Conservation (phyloP, 2,113 vertebrate genomes). For the Odocoileus virginianus region DNA sequence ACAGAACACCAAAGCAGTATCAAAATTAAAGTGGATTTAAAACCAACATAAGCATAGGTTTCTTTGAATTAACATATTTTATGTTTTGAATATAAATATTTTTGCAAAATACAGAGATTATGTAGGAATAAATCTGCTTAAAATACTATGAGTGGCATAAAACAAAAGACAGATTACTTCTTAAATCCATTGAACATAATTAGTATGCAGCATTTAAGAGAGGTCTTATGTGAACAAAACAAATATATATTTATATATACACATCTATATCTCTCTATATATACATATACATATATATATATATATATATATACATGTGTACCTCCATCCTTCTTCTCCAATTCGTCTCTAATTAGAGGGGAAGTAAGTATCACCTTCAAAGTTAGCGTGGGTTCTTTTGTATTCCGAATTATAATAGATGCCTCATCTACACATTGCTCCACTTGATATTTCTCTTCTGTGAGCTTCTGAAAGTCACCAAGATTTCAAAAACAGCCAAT, state of each 20-base stretch:
- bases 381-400: conserved; percentile 92
- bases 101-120: conserved; percentile 33
- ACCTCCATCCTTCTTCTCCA: conserved; percentile 89
- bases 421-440: conserved; percentile 90
- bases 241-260: conserved; percentile 54
- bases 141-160: not conserved
- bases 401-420: conserved; percentile 91
- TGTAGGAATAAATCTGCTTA: conserved; percentile 19
- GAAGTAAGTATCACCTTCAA: conserved; percentile 98
- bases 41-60: not conserved
- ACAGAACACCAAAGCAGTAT: not conserved
- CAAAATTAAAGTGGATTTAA: conserved; percentile 32
- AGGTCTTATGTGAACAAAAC: conserved; percentile 48
- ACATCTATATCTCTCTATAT: not conserved
- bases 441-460: conserved; percentile 95
- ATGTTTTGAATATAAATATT: conserved; percentile 20
- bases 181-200: conserved; percentile 72
- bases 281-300: not conserved
- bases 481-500: conserved; percentile 75
- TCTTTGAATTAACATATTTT: conserved; percentile 18
- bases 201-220: conserved; percentile 51
- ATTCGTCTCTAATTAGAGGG: conserved; percentile 90
- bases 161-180: conserved; percentile 47
- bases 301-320: conserved; percentile 70
- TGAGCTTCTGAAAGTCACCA: conserved; percentile 92